These are phyloP conservation scores for Neofelis nebulosa DNA, from an alignment of 2,113 vertebrate species.

Conservation along the genomic window DNA sequence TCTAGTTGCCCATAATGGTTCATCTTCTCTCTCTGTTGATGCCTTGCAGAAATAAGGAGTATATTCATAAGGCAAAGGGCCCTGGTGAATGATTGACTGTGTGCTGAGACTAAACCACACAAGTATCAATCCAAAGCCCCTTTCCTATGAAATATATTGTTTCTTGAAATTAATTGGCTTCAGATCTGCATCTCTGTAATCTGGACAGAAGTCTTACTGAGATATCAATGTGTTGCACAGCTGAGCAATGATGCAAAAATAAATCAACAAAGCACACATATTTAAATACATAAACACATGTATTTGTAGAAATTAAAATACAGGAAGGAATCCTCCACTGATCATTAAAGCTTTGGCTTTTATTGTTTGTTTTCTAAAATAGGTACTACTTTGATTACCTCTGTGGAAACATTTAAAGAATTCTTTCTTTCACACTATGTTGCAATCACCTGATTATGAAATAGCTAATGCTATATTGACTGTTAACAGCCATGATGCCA, in stretches of 20 bases:
- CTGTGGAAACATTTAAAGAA: neutral
- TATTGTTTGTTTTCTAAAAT: neutral
- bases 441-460: neutral
- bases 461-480: neutral
- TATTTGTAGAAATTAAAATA: neutral
- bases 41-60: neutral
- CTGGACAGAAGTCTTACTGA: neutral
- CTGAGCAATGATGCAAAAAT: neutral
- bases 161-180: neutral
- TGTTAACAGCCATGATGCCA: neutral
- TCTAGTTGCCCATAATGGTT: neutral
- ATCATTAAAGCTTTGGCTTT: neutral
- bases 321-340: neutral
- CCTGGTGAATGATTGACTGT: neutral
- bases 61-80: neutral
- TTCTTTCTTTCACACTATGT: neutral
- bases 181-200: neutral
- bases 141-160: neutral
- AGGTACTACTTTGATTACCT: neutral
- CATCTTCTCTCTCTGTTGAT: neutral
- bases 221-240: neutral
- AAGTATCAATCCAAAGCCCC: neutral
- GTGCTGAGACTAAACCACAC: neutral
- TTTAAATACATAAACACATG: neutral
- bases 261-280: neutral